These are phyloP conservation scores for Orchesella cincta DNA, from an alignment of 1,140 invertebrate species.

Conservation along the genomic window DNA sequence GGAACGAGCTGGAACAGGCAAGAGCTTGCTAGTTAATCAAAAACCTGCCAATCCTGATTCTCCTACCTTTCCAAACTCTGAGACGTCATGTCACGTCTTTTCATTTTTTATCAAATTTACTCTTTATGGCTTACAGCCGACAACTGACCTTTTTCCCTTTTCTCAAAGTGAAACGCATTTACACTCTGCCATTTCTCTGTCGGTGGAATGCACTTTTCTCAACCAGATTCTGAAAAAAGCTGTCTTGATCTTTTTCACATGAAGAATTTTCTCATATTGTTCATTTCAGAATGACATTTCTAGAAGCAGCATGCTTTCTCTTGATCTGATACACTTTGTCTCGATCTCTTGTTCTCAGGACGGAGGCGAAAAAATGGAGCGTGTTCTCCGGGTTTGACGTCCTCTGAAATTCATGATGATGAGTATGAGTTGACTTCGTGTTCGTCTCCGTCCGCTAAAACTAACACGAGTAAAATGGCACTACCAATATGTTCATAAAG, in stretches of 20 bases:
- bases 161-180: neutral
- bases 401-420: too few species aligned
- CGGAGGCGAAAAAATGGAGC: too few species aligned
- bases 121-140: neutral
- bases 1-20: too few species aligned
- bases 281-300: slow-evolving; percentile 19
- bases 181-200: neutral
- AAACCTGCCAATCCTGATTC: neutral
- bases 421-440: too few species aligned
- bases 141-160: neutral
- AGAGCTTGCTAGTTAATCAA: neutral
- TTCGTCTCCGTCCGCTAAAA: too few species aligned
- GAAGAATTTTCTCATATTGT: slow-evolving; percentile 4
- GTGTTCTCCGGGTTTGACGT: too few species aligned
- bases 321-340: neutral
- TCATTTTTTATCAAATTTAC: neutral
- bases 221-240: neutral
- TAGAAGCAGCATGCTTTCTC: neutral
- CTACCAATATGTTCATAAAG: too few species aligned
- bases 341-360: neutral
- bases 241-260: neutral
- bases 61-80: neutral
- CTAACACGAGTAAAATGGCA: too few species aligned
- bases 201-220: neutral
- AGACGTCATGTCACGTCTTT: neutral